Percentiles rank a stretch among this genome's conserved stretches.
Conservation (phyloP, 53 echinoderm and acorn worm species). For the Zoroaster sp. region DNA sequence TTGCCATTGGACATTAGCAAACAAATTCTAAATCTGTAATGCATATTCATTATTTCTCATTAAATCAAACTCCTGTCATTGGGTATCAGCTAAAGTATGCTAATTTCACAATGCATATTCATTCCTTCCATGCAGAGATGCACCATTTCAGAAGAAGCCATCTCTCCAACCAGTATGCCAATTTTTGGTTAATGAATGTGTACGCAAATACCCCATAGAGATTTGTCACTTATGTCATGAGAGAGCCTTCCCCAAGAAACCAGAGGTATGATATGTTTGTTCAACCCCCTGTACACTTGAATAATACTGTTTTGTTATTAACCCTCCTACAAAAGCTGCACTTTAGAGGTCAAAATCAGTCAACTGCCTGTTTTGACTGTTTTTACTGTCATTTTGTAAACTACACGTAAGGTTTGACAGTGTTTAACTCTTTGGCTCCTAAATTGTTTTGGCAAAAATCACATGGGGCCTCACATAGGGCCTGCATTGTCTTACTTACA, state of each 20-base stretch:
- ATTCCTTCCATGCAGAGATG: conserved; percentile 64
- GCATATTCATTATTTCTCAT: neutral
- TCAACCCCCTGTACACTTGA: no score
- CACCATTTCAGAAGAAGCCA: conserved; percentile 86
- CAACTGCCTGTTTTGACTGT: no score
- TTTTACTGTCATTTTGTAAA: no score
- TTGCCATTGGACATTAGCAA: neutral
- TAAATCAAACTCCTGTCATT: neutral
- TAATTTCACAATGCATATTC: neutral
- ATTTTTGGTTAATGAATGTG: conserved; percentile 78
- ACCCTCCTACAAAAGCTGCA: no score
- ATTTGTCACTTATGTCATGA: conserved; percentile 87
- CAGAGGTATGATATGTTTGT: conserved; percentile 89
- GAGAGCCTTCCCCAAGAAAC: conserved; percentile 83
- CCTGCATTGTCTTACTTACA: no score
- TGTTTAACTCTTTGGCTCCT: no score
- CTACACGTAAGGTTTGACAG: no score
- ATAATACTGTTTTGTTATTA: no score
- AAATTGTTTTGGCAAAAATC: no score
- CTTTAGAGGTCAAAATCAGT: no score
- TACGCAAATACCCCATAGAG: conserved; percentile 74
- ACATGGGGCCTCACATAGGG: no score
- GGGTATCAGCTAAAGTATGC: neutral
- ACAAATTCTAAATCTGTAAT: neutral
- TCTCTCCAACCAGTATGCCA: conserved; percentile 73